Evolutionary conservation across 2,888 invertebrate genomes (phyloP).

Genomic region (Brachyptera risi): DNA sequence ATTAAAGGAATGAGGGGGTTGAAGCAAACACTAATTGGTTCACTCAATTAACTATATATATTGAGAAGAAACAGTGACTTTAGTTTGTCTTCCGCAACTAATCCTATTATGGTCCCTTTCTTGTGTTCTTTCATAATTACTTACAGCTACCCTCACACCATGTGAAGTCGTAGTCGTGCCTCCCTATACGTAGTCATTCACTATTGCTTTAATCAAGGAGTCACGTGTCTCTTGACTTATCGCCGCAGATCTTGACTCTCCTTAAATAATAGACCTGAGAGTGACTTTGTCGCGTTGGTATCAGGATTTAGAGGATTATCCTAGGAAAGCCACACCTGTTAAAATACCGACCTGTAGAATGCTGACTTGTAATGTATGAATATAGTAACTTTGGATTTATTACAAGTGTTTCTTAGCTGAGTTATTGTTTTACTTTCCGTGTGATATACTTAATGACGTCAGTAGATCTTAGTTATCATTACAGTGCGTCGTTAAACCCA

Average conservation of each 20-base stretch:
- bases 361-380: too few species aligned
- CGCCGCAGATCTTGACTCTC: too few species aligned
- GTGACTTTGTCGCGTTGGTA: neutral
- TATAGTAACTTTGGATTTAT: too few species aligned
- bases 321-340: constrained; percentile 6
- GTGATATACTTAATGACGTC: too few species aligned
- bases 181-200: neutral
- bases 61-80: constrained; percentile 13
- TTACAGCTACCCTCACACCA: neutral
- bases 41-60: constrained; percentile 15
- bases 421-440: too few species aligned
- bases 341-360: neutral
- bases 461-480: too few species aligned
- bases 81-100: neutral
- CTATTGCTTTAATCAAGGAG: constrained; percentile 1
- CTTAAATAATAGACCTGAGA: too few species aligned
- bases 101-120: too few species aligned
- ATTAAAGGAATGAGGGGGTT: neutral
- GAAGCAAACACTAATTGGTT: constrained; percentile 20
- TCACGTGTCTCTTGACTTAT: neutral
- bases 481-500: too few species aligned
- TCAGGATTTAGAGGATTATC: constrained; percentile 9
- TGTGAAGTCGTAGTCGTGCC: neutral
- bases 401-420: too few species aligned
- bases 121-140: constrained; percentile 10